Evolutionary conservation across 92 coral and sea anemone species (phyloP).

Genomic region (Umimayanthus kanabou): DNA sequence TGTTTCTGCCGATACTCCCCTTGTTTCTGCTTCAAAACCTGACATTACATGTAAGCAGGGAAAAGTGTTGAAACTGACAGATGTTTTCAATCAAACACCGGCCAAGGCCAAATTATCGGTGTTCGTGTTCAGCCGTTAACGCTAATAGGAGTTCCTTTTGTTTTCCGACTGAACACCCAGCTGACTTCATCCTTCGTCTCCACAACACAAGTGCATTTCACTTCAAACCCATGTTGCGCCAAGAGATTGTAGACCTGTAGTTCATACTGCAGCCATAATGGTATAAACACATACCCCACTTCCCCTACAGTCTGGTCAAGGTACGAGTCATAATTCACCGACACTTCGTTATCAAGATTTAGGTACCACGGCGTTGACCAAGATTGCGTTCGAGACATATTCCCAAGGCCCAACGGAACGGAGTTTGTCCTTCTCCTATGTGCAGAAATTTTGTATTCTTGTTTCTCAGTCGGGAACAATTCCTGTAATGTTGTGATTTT

Average conservation of each 20-base stretch:
- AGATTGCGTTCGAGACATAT: not conserved
- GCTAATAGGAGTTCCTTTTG: not conserved
- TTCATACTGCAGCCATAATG: conserved; percentile 3
- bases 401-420: not conserved
- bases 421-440: conserved; percentile 1
- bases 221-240: conserved; percentile 6
- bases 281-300: conserved; percentile 13
- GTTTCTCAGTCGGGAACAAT: conserved; percentile 18
- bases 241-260: conserved; percentile 11
- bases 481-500: conserved; percentile 10
- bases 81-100: too few relatives aligned
- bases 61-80: too few relatives aligned
- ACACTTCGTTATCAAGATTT: conserved; percentile 16
- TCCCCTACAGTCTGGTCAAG: not conserved
- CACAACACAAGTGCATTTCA: conserved; percentile 17
- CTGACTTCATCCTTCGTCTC: conserved; percentile 17
- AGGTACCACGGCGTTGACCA: not conserved
- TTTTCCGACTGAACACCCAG: conserved; percentile 18
- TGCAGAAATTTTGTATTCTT: conserved; percentile 13
- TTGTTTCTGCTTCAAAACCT: too few relatives aligned
- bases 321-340: conserved; percentile 6
- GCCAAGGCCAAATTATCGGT: not conserved
- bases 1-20: too few relatives aligned
- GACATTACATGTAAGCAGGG: too few relatives aligned
- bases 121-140: not conserved